These are phyloP conservation scores for Nebria salina DNA, from an alignment of 2,888 invertebrate species.

Conservation along the genomic window DNA sequence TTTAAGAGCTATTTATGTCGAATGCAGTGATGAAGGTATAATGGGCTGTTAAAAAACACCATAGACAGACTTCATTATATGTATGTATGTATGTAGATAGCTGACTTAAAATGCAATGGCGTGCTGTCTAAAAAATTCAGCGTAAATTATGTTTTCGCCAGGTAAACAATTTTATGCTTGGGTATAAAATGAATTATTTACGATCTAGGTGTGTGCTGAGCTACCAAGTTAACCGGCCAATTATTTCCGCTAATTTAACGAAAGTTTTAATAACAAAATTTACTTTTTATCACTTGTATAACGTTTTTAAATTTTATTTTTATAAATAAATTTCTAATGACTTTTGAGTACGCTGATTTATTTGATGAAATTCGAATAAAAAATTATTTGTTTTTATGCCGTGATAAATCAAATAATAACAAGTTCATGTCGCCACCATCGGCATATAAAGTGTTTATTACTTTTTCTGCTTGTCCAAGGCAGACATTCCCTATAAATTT, in stretches of 20 bases:
- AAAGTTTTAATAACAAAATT: neutral
- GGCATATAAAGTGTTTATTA: slow-evolving; percentile 40
- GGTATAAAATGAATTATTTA: slow-evolving; percentile 37
- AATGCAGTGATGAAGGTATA: slow-evolving; percentile 37
- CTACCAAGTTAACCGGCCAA: neutral
- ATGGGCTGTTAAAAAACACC: slow-evolving; percentile 24
- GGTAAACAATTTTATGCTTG: slow-evolving; percentile 39
- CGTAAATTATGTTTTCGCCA: slow-evolving; percentile 40
- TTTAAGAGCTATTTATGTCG: slow-evolving; percentile 35
- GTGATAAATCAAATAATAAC: slow-evolving; percentile 43
- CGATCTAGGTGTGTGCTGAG: neutral
- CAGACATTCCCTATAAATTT: slow-evolving; percentile 34
- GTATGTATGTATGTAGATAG: no score
- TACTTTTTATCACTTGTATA: neutral
- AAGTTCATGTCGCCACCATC: slow-evolving; percentile 36
- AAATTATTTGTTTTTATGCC: slow-evolving; percentile 15
- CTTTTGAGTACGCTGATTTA: neutral
- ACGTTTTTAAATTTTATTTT: neutral
- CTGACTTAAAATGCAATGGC: neutral
- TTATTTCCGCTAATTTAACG: neutral
- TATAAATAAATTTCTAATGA: neutral
- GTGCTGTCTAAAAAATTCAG: slow-evolving; percentile 14
- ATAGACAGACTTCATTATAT: slow-evolving; percentile 17
- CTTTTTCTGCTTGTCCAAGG: slow-evolving; percentile 26
- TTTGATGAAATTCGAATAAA: neutral